Evolutionary conservation across 2,888 invertebrate genomes (phyloP).

Genomic region (Amiota minor): DNA sequence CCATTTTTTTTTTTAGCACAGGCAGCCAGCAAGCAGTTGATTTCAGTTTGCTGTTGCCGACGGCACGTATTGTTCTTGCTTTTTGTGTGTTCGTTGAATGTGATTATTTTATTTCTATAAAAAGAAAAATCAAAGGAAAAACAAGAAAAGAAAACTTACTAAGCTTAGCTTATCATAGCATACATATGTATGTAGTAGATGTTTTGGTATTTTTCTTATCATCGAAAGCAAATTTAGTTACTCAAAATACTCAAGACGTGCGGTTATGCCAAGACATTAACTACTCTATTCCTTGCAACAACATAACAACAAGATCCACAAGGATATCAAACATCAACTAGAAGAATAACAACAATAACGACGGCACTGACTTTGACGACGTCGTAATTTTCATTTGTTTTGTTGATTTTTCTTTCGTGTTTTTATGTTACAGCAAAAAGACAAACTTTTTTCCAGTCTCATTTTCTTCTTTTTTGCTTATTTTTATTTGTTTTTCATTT

Average conservation of each 20-base stretch:
- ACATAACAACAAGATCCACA: no score
- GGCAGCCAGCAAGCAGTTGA: neutral
- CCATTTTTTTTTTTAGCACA: neutral
- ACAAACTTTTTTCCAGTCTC: conserved; percentile 47
- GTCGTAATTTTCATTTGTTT: conserved; percentile 27
- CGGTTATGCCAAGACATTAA: no score
- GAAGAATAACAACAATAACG: neutral
- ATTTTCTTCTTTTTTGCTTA: conserved; percentile 12
- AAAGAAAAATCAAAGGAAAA: no score
- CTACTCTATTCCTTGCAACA: no score
- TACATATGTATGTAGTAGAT: no score
- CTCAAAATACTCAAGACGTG: no score
- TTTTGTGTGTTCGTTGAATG: neutral
- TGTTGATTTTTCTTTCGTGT: conserved; percentile 20
- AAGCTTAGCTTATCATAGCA: no score
- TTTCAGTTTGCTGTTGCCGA: conserved; percentile 20
- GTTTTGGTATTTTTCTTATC: no score
- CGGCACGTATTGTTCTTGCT: conserved; percentile 8
- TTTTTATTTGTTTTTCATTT: conserved; percentile 1
- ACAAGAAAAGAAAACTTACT: no score
- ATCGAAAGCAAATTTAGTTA: no score
- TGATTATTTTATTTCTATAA: neutral
- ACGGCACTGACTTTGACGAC: neutral
- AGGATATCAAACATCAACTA: neutral
- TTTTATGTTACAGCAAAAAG: no score